Percentiles rank a stretch among this genome's conserved stretches.
Evolutionary conservation across 2,113 vertebrate genomes (phyloP).

Genomic region (Aviceda subcristata): DNA sequence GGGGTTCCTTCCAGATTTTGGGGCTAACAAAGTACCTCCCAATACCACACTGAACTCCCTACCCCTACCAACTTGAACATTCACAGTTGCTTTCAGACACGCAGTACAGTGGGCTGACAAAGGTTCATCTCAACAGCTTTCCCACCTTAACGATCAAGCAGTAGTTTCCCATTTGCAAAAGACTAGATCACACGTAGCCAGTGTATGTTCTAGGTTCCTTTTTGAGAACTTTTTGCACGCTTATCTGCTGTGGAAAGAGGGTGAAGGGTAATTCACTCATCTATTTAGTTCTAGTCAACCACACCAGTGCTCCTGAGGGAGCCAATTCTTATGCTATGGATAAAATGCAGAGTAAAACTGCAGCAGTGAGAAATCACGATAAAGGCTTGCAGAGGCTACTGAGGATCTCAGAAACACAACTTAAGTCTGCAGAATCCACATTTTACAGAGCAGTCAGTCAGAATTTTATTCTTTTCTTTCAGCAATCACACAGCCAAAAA

Average conservation of each 20-base stretch:
- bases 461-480: not conserved
- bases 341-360: not conserved
- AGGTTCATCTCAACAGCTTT: not conserved
- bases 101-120: not conserved
- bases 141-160: not conserved
- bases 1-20: not conserved
- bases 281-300: not conserved
- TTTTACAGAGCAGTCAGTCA: not conserved
- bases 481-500: not conserved
- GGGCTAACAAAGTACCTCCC: not conserved
- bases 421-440: not conserved
- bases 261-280: not conserved
- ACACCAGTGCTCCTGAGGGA: not conserved
- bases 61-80: not conserved
- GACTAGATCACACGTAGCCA: conserved; percentile 31
- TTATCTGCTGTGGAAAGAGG: not conserved
- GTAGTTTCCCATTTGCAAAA: not conserved
- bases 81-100: not conserved
- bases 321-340: not conserved
- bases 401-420: not conserved
- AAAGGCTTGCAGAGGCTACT: not conserved
- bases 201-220: conserved; percentile 9
- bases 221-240: not conserved
- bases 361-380: not conserved
- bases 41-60: not conserved